phyloP scores from a whole-genome alignment of 2,113 vertebrate genomes.

The Tetraodon nigroviridis region DNA sequence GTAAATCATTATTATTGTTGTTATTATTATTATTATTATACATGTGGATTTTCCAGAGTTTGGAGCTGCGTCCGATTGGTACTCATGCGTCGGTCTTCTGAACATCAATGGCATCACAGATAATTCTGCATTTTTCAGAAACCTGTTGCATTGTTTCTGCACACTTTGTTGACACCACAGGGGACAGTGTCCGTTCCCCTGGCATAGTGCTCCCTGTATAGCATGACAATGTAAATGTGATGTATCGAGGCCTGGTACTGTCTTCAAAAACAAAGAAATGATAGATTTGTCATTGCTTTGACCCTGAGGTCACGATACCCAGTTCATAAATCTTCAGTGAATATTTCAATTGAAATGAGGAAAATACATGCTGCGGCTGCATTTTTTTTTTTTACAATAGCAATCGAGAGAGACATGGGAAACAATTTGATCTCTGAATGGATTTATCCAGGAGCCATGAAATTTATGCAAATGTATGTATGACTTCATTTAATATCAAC shows the following conservation, averaged over 20 bases:
- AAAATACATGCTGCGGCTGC: constrained; percentile 17
- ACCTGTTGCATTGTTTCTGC: constrained; percentile 52
- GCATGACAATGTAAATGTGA: constrained; percentile 64
- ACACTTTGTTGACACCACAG: constrained; percentile 40
- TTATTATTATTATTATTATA: not conserved
- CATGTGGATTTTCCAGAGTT: constrained; percentile 16
- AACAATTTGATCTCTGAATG: constrained; percentile 59
- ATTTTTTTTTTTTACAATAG: constrained; percentile 6
- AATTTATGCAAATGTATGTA: constrained; percentile 69
- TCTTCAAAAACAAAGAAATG: constrained; percentile 2
- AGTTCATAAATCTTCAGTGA: constrained; percentile 31
- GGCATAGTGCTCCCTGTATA: constrained; percentile 73
- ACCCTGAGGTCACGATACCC: not conserved
- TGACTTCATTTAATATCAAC: constrained; percentile 62
- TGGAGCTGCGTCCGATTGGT: constrained; percentile 49
- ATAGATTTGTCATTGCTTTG: too few relatives aligned
- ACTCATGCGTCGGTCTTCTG: constrained; percentile 51
- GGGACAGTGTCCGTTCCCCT: constrained; percentile 48
- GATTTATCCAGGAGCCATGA: constrained; percentile 46
- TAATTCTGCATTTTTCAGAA: constrained; percentile 57
- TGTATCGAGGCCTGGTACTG: constrained; percentile 56
- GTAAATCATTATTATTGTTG: too few relatives aligned
- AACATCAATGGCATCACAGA: constrained; percentile 53
- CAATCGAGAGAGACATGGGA: constrained; percentile 22
- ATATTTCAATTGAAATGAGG: constrained; percentile 23